Evolutionary conservation across 2,888 invertebrate species (phyloP).

Genomic region (Drosophila birchii): DNA sequence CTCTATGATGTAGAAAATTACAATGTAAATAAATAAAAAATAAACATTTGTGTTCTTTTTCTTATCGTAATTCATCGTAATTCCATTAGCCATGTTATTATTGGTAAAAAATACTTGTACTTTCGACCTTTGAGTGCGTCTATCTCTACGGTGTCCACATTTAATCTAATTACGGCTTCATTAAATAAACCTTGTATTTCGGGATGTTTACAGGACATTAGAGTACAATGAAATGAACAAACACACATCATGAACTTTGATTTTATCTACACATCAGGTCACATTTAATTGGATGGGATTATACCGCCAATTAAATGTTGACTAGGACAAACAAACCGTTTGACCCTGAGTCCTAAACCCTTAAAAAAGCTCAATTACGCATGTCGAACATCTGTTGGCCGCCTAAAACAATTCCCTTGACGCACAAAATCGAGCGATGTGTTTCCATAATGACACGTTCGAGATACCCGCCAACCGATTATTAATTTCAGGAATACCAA

Average conservation of each 20-base stretch:
- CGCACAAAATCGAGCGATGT: conserved; percentile 10
- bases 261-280: background rate
- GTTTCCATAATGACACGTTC: conserved; percentile 15
- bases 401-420: conserved; percentile 21
- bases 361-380: conserved; percentile 11
- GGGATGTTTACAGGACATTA: background rate
- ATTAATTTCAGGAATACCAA: conserved; percentile 29
- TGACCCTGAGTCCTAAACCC: background rate
- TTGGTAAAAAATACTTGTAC: background rate
- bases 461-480: conserved; percentile 18
- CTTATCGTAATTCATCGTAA: background rate
- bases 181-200: background rate
- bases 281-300: conserved; percentile 5
- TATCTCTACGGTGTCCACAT: too few species aligned
- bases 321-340: background rate
- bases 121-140: background rate
- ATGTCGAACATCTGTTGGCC: conserved; percentile 22
- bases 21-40: background rate
- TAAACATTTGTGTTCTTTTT: background rate
- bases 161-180: conserved; percentile 12
- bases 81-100: background rate
- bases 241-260: background rate
- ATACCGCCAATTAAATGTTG: conserved; percentile 1
- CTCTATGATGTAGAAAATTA: background rate
- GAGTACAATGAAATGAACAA: conserved; percentile 6